Percentiles rank a stretch among this genome's conserved stretches.
phyloP scores from a whole-genome alignment of 2,888 invertebrate genomes.

The Pachydiplax longipennis region DNA sequence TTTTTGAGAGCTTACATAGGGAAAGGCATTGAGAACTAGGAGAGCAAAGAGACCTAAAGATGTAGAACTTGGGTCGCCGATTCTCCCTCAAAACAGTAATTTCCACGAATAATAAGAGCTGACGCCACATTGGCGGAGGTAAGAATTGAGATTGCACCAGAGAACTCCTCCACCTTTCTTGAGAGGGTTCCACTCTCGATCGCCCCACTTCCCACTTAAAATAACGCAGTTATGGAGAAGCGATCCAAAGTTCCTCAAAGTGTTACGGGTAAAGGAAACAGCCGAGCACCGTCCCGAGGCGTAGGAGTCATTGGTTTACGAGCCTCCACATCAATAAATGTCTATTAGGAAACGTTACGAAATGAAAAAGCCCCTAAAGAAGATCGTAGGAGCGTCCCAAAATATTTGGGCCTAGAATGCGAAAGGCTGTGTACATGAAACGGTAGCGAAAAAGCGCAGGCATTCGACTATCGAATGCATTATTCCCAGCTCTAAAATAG shows the following conservation, averaged over 20 bases:
- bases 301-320: background rate
- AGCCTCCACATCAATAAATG: background rate
- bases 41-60: background rate
- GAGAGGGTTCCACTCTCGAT: background rate
- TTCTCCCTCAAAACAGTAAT: too few species aligned
- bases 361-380: background rate
- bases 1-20: background rate
- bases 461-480: background rate
- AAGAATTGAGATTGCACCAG: too few species aligned
- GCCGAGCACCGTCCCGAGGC: background rate
- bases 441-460: background rate
- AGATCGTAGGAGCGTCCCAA: background rate
- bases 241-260: background rate
- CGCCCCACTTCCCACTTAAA: constrained; percentile 10
- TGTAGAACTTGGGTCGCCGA: too few species aligned
- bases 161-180: background rate
- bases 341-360: background rate
- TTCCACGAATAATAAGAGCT: too few species aligned
- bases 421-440: background rate
- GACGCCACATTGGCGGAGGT: too few species aligned
- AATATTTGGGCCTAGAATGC: background rate
- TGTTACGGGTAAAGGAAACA: background rate
- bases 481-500: too few species aligned
- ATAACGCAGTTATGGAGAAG: background rate
- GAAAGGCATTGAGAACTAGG: too few species aligned